Base-by-base conservation (phyloP, 2,888 invertebrate species). In the Lathronympha strigana region DNA sequence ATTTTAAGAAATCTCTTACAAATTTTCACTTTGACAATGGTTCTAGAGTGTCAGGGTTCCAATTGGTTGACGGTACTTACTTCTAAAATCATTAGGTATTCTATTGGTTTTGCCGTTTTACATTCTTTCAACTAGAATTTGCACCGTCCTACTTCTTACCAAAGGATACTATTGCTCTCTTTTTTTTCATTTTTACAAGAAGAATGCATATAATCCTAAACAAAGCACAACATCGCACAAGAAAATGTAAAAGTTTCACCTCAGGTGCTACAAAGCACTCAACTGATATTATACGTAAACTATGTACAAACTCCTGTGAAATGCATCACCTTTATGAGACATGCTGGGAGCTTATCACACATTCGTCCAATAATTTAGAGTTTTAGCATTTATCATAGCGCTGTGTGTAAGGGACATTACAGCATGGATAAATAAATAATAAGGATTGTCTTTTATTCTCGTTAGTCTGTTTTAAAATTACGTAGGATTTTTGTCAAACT, bases 331-430 rank as follows among this genome's bases (percentile, higher is more conserved):
- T 62, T 63, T 50, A 63, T 33, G 43, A 33, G 33, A 51, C 50
- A 25, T 57, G 43, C 40, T 33, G 40, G 6, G 43, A 57, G 43
- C 43, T n/a, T 51, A 17, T 49, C 55, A 63, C 43, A 36, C 50
- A 58, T 63, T 51, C 50, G 33, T 58, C 57, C 57, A 58, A 63
- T 61, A 55, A 63, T 57, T 58, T 57, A 58, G 61, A 61, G 57
- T 50, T 66, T 51, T 19, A 58, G 23, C 54, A 66, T 66, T 76
- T 78, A 79, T 80, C 80, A 81, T 81, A 78, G 79, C 76, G 68
- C 79, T 75, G 70, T 75, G 76, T 72, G 75, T 69, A 71, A 53
- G 54, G 45, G 43, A 61, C 66, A 31, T 47, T 5, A 23, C n/a
- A 63, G 28, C 53, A 36, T 45, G 55, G 73, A 43, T 4, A 19